Evolutionary conservation across 2,113 vertebrate genomes (phyloP), one percentile per base, ranked within the genome.

Genomic region (Muscicapa adusta): DNA sequence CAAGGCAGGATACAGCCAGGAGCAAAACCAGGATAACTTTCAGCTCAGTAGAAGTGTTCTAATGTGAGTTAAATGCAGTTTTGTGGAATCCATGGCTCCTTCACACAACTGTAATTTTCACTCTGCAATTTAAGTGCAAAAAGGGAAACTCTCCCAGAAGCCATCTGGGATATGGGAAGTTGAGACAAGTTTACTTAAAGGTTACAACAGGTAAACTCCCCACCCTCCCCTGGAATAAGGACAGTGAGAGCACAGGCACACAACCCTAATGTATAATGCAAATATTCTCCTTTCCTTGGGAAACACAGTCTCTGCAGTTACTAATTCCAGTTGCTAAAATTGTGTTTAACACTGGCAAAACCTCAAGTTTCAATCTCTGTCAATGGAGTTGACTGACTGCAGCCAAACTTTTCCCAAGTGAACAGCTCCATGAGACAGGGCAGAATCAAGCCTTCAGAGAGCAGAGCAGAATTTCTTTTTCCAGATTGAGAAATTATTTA

Each of bases 401-500:
- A 83, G 34, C 33, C 1, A 4, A 54, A n/a, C 20, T 34, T 6
- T 78, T 91, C 88, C 31, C n/a, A 45, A 20, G 38, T 33, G n/a
- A 53, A 36, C 36, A 70, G 28, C 40, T 43, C n/a, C 2, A 3
- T 58, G 58, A 85, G 18, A 66, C 24, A 82, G 29, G 54, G 29
- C 26, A 79, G 54, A 87, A 82, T 51, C 34, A 57, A 90, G 9
- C 28, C 53, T 70, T 77, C 26, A 51, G 76, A 34, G 54, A 79
- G 3, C 13, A 68, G 14, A 77, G 31, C 5, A 24, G 13, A 73
- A 86, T 33, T 50, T 54, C 20, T 63, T 87, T 70, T 82, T 82
- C 71, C 25, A 73, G 24, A 47, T 1, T 88, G 58, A 95, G 56
- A 93, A 94, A 88, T 91, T 74, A 70, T 92, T 94, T 93, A 73